Evolutionary conservation across 37 sponge, comb jelly and placozoan genomes (phyloP).

Genomic region (Oopsacas minuta): DNA sequence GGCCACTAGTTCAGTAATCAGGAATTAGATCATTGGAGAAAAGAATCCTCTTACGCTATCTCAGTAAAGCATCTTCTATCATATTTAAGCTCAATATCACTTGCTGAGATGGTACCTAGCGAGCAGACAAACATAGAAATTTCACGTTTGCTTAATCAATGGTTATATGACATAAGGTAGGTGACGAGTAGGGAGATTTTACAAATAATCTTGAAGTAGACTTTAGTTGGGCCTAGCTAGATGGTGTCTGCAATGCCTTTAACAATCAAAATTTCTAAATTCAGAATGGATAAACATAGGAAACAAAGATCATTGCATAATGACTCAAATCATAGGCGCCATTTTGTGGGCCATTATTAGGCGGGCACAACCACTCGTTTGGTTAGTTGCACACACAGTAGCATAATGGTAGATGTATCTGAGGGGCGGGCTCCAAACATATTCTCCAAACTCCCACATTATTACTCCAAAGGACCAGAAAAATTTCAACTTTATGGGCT

Average conservation of each 20-base stretch:
- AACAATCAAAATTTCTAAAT: neutral
- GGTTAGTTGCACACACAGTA: no score
- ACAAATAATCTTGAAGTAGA: conserved; percentile 5
- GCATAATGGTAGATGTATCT: no score
- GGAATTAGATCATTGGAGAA: neutral
- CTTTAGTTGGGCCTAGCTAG: neutral
- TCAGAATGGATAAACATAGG: neutral
- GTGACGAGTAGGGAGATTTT: neutral
- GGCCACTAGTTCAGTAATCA: neutral
- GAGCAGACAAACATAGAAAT: neutral
- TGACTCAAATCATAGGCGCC: no score
- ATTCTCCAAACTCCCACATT: no score
- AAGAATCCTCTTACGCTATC: neutral
- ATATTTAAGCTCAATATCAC: neutral
- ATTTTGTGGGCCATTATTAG: no score
- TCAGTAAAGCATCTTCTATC: neutral
- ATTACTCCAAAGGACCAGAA: no score
- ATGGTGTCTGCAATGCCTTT: neutral
- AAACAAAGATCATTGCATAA: neutral
- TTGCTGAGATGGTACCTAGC: conserved; percentile 7
- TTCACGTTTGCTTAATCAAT: neutral
- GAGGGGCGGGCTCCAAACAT: no score
- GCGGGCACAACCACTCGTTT: no score
- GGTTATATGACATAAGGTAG: neutral
- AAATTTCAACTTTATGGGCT: no score